Evolutionary conservation across 2,888 invertebrate genomes (phyloP).

Genomic region (Drepanosiphum platanoidis): DNA sequence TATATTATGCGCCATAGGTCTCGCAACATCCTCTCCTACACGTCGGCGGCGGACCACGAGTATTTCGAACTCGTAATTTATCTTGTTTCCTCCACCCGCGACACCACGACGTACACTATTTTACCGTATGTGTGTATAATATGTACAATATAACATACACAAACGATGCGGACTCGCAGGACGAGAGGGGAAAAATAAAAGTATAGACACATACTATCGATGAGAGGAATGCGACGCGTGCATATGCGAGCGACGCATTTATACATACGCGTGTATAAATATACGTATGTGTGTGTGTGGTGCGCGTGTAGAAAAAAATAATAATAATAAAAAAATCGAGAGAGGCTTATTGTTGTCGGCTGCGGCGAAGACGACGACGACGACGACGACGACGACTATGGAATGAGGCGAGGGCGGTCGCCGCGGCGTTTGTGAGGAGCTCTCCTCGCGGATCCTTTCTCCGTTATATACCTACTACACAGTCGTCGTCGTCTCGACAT

Average conservation of each 20-base stretch:
- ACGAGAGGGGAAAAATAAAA: constrained; percentile 29
- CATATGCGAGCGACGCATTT: not conserved
- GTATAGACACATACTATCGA: not conserved
- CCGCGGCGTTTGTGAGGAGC: constrained; percentile 34
- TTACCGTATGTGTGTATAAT: not conserved
- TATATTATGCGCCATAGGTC: not conserved
- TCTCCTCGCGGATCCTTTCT: not conserved
- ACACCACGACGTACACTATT: constrained; percentile 18
- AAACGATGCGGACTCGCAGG: not conserved
- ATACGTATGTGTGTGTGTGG: not conserved
- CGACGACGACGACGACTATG: not conserved
- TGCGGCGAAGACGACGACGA: not conserved
- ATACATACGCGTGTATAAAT: not conserved
- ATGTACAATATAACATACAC: not conserved
- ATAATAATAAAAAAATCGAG: constrained; percentile 46
- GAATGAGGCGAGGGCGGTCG: constrained; percentile 53
- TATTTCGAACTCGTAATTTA: constrained; percentile 27
- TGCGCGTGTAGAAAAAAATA: not conserved
- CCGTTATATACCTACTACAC: not conserved
- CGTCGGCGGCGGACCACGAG: not conserved
- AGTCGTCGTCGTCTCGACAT: not conserved
- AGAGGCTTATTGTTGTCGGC: constrained; percentile 61
- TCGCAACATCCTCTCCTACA: not conserved
- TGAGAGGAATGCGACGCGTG: constrained; percentile 44
- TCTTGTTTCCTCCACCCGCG: not conserved